Evolutionary conservation across 2,113 vertebrate genomes (phyloP), one percentile per base, ranked within the genome.

Genomic region (Setophaga coronata): DNA sequence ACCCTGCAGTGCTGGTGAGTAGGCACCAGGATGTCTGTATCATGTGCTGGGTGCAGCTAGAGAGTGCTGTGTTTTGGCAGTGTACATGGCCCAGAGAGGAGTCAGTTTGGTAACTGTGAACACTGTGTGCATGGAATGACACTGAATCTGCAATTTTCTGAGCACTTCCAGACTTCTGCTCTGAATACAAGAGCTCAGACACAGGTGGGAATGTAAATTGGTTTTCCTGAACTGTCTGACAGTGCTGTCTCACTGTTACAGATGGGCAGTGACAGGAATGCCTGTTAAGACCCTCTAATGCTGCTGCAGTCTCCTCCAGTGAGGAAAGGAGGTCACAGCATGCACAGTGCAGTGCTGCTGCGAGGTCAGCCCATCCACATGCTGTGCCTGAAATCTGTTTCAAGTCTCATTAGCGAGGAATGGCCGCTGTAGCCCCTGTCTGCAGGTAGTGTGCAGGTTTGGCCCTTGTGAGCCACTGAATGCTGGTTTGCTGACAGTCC

Each of bases 271-370:
- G 0, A 53, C 69, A 70, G 60, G 47, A 83, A 58, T 60, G 64
- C 72, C 83, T 84, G 45, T 70, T 95, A 81, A 87, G 60, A 73
- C 36, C 19, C 38, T 81, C 47, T 92, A n/a, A 38, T 58, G 40
- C 36, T 87, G 58, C 67, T 84, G 51, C 34, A 34, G 33, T 62
- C 60, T 81, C 87, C 64, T 81, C 20, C 47, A 33, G 84, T 13
- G 87, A 89, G 73, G 65, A 96, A 89, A 89, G 60, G 56, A 94
- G 81, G 93, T 83, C 84, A 82, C 65, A 78, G 87, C 72, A n/a
- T 42, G 84, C 47, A 16, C 7, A 71, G 69, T 20, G 25, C 58
- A 38, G 51, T 33, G 23, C 64, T 81, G 60, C 92, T 82, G 60
- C 42, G 72, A 78, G 66, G 56, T 87, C 72, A 89, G 56, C 64